These are phyloP conservation scores for Peromyscus californicus DNA, from an alignment of 2,113 vertebrate genomes.

Conservation along the genomic window DNA sequence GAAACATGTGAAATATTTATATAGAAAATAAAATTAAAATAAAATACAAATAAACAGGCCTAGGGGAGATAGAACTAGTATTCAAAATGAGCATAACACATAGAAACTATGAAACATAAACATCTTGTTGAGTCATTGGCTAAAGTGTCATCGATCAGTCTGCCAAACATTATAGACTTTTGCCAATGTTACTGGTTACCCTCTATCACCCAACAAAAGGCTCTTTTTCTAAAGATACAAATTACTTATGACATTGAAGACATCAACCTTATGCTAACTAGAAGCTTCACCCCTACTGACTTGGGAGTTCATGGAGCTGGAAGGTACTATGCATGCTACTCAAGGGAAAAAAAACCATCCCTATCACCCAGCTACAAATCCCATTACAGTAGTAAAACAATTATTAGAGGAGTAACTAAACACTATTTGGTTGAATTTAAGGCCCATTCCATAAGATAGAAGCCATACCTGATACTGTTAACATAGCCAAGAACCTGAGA, in stretches of 20 bases:
- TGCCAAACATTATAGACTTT: background rate
- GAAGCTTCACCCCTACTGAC: background rate
- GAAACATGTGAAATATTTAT: conserved; percentile 41
- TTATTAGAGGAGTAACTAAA: background rate
- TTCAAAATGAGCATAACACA: background rate
- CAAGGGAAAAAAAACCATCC: background rate
- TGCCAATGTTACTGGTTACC: background rate
- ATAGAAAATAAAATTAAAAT: background rate
- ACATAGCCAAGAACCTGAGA: background rate
- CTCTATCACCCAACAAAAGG: background rate
- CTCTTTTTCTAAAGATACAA: background rate
- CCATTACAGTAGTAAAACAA: too few relatives aligned
- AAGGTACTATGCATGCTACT: background rate
- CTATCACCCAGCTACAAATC: background rate
- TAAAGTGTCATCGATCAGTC: background rate
- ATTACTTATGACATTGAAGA: background rate
- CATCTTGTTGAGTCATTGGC: background rate
- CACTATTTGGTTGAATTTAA: background rate
- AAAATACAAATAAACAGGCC: background rate
- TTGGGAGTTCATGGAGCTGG: background rate
- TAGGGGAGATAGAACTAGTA: background rate
- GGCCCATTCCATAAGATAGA: background rate
- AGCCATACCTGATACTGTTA: background rate
- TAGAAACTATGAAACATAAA: background rate
- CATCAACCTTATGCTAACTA: background rate